phyloP scores from a whole-genome alignment of 2,888 invertebrate genomes.

The Caenorhabditis sp. region DNA sequence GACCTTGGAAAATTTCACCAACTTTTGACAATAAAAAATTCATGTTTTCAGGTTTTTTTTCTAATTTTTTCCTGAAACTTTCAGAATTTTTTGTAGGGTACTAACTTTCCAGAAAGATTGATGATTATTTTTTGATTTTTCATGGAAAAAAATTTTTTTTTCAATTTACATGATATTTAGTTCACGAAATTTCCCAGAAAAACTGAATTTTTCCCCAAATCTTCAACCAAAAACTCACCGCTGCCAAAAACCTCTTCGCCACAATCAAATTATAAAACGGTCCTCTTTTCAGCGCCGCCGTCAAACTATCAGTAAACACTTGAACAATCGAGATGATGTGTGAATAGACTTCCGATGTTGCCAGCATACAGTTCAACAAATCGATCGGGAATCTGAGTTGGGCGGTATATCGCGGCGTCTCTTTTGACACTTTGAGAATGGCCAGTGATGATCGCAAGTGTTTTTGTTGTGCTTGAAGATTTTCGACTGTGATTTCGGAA shows the following conservation, averaged over 20 bases:
- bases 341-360: conserved; percentile 16
- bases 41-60: too few relatives aligned
- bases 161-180: too few relatives aligned
- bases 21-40: too few relatives aligned
- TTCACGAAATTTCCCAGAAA: too few relatives aligned
- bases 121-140: too few relatives aligned
- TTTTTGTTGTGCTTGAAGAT: conserved; percentile 20
- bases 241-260: conserved; percentile 18
- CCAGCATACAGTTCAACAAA: conserved; percentile 15
- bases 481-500: conserved; percentile 1
- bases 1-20: too few relatives aligned
- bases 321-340: conserved; percentile 17
- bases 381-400: conserved; percentile 17
- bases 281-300: conserved; percentile 17
- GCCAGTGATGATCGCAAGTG: conserved; percentile 17
- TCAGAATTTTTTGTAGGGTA: too few relatives aligned
- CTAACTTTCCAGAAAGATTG: too few relatives aligned
- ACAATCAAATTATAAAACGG: conserved; percentile 24
- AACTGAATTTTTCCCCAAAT: too few relatives aligned
- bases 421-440: conserved; percentile 4
- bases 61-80: too few relatives aligned
- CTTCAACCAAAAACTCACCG: too few relatives aligned
- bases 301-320: conserved; percentile 13
- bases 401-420: background rate
- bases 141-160: too few relatives aligned